Base-by-base conservation (phyloP, 1,140 invertebrate species). In the Eufriesea mexicana region DNA sequence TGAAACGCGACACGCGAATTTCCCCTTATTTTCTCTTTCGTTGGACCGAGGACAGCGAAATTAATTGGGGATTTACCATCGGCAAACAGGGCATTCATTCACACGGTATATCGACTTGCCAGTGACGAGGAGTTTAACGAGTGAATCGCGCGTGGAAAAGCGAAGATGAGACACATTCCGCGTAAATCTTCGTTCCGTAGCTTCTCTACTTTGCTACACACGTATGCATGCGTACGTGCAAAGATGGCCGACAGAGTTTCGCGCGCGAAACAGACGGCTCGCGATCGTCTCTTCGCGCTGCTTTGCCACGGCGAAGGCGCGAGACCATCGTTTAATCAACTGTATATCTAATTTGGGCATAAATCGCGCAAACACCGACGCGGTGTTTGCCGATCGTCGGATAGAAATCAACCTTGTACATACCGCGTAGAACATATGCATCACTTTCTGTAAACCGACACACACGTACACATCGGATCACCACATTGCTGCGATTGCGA, bases 321-420 rank as follows among this genome's bases (percentile, higher is more conserved):
- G 72, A 59, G 23, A 81, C 85, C 45, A 77, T 74, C 86, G 86
- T 86, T 79, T 86, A 80, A 84, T 87, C 78, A 84, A 87, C 78
- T 76, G 76, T 87, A 80, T 84, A 80, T 86, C 85, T 87, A 87
- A 92, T 91, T 91, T 92, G 91, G 90, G 91, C 90, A 92, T 92
- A 90, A 88, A 89, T 90, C 89, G 88, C 82, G 91, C 89, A 84
- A 88, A 90, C 85, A 87, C 79, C 79, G 78, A 72, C 70, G 59
- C 79, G 79, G 72, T 86, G 85, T 86, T 86, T 86, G 84, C 85
- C 85, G 72, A 62, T 7, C 85, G 73, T 70, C 67, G 42, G 57
- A 20, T 42, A 74, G 55, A 71, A 68, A 81, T 70, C 84, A 68
- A 67, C 59, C 54, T 73, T 86, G 80, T 87, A 87, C 68, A 87